A percentile compares a stretch with the other conserved stretches of the same genome.
Conservation (phyloP, 2,797 vertebrate species). For the Coregonus sp. region DNA sequence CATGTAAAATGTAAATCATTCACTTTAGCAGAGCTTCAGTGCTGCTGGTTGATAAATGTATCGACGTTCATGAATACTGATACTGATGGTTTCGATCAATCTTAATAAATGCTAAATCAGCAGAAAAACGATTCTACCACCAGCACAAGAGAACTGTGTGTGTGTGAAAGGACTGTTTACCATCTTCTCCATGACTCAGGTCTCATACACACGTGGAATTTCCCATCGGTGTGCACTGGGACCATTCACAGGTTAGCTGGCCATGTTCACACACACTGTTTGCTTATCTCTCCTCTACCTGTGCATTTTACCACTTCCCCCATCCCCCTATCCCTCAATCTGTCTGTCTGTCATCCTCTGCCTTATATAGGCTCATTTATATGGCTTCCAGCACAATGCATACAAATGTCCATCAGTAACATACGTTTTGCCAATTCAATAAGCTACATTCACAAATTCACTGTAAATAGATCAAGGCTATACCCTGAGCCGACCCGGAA, state of each 20-base stretch:
- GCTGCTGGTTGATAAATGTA: too few relatives aligned
- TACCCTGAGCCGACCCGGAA: not conserved
- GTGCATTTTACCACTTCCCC: not conserved
- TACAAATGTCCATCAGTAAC: not conserved
- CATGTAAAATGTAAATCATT: too few relatives aligned
- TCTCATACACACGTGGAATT: not conserved
- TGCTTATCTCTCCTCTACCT: too few relatives aligned
- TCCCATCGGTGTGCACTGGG: not conserved
- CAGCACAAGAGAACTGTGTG: not conserved
- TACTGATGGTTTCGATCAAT: too few relatives aligned
- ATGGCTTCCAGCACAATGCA: not conserved
- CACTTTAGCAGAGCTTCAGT: too few relatives aligned
- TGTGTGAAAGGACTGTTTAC: slow-evolving; percentile 4
- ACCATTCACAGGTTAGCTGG: not conserved
- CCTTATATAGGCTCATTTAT: too few relatives aligned
- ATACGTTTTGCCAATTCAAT: not conserved
- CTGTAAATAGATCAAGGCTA: not conserved
- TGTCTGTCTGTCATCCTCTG: not conserved
- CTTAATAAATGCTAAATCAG: too few relatives aligned
- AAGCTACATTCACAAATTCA: not conserved
- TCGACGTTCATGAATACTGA: too few relatives aligned
- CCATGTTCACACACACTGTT: not conserved
- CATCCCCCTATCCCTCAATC: not conserved
- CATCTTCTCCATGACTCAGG: not conserved
- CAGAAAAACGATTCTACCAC: slow-evolving; percentile 3